Conservation (phyloP, 53 echinoderm and acorn worm species). For the Echinarachnius parma region DNA sequence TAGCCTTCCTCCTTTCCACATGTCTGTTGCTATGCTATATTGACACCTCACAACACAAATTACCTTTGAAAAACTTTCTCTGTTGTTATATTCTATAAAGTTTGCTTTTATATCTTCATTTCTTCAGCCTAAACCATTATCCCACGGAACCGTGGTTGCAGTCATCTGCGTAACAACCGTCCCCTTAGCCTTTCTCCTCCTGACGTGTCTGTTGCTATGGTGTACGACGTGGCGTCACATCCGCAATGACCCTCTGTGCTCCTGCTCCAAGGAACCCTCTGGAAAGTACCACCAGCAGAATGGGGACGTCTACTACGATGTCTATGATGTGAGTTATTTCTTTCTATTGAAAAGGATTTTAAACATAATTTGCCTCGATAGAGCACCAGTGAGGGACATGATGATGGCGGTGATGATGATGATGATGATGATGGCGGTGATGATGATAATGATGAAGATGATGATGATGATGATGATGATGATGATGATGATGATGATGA, state of each 20-base stretch:
- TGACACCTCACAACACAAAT: too few species aligned
- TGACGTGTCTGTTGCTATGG: slow-evolving; percentile 56
- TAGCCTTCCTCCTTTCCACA: too few species aligned
- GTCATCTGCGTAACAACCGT: slow-evolving; percentile 28
- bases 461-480: too few species aligned
- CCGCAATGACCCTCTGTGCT: slow-evolving; percentile 49
- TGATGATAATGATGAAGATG: too few species aligned
- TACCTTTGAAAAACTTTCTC: too few species aligned
- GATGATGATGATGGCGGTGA: too few species aligned
- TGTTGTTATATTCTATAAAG: not conserved
- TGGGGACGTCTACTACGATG: slow-evolving; percentile 54
- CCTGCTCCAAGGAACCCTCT: not conserved
- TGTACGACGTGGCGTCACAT: slow-evolving; percentile 80
- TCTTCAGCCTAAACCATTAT: slow-evolving; percentile 51
- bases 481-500: too few species aligned
- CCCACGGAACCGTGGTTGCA: slow-evolving; percentile 49
- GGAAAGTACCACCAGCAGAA: slow-evolving; percentile 39
- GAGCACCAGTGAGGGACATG: too few species aligned
- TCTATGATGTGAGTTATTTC: slow-evolving; percentile 55
- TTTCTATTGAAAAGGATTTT: too few species aligned
- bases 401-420: too few species aligned
- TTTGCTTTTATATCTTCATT: not conserved
- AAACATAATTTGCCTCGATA: too few species aligned
- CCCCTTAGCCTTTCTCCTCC: slow-evolving; percentile 45
- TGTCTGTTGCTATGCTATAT: too few species aligned